A percentile compares a stretch with the other conserved stretches of the same genome.
Conservation (phyloP, 37 sponge, comb jelly and placozoan species). For the Lycopodina hypogea region DNA sequence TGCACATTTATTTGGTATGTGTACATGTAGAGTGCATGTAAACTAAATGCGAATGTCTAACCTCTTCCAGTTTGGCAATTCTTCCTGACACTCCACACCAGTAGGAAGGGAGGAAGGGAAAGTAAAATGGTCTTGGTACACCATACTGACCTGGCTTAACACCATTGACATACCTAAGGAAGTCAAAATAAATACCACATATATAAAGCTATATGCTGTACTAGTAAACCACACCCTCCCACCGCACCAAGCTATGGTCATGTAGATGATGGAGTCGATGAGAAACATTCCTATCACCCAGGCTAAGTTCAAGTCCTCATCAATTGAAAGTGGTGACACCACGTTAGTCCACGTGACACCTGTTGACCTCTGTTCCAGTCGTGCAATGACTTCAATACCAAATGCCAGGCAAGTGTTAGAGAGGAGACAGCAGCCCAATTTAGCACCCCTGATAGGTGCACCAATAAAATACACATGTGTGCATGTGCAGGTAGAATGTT, state of each 20-base stretch:
- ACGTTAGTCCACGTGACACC: conserved; percentile 76
- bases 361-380: conserved; percentile 55
- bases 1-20: no score
- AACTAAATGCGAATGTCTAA: no score
- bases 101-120: conserved; percentile 68
- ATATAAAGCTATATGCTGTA: neutral
- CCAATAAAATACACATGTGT: no score
- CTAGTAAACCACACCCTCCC: neutral
- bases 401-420: conserved; percentile 85
- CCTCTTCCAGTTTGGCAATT: no score
- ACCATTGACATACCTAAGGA: conserved; percentile 81
- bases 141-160: conserved; percentile 93
- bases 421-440: conserved; percentile 60
- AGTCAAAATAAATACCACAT: neutral
- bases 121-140: conserved; percentile 62
- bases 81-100: conserved; percentile 66
- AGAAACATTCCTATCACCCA: conserved; percentile 78
- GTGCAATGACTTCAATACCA: conserved; percentile 61
- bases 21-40: no score
- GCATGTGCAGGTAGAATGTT: no score
- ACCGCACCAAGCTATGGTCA: conserved; percentile 81
- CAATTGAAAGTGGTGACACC: conserved; percentile 48
- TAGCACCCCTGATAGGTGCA: no score
- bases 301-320: conserved; percentile 73
- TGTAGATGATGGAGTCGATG: conserved; percentile 76